Percentiles rank a stretch among this genome's conserved stretches.
These are phyloP conservation scores for Amphipyra tragopoginis DNA, from an alignment of 2,888 invertebrate genomes.

Conservation along the genomic window DNA sequence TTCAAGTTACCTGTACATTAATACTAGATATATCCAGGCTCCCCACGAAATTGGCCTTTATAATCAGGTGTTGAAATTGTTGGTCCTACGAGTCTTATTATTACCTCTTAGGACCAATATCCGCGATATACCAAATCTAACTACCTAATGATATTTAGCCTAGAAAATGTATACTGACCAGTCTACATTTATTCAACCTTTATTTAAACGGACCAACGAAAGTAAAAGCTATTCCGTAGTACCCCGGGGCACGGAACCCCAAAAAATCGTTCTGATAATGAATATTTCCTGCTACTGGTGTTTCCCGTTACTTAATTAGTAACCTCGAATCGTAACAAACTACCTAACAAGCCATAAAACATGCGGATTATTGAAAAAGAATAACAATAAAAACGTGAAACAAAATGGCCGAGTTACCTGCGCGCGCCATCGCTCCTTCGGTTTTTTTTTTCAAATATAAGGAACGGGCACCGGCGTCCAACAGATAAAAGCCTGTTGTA, in stretches of 20 bases:
- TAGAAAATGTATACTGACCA: neutral
- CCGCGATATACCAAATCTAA: neutral
- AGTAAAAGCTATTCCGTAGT: slow-evolving; percentile 30
- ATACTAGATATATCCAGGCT: too few species aligned
- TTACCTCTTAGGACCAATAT: neutral
- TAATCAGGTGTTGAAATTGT: too few species aligned
- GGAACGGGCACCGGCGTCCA: slow-evolving; percentile 72
- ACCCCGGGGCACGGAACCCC: slow-evolving; percentile 35
- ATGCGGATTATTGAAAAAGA: slow-evolving; percentile 86
- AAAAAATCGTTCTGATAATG: slow-evolving; percentile 57
- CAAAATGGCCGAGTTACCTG: slow-evolving; percentile 86
- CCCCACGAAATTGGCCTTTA: too few species aligned
- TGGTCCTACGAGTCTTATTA: too few species aligned
- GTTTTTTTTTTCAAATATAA: slow-evolving; percentile 66
- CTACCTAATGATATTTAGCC: neutral
- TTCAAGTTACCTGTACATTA: too few species aligned
- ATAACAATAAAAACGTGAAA: slow-evolving; percentile 77
- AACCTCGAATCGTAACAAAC: slow-evolving; percentile 78
- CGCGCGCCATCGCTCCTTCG: slow-evolving; percentile 75
- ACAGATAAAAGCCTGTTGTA: slow-evolving; percentile 84
- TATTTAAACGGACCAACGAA: slow-evolving; percentile 24
- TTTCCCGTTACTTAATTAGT: slow-evolving; percentile 80
- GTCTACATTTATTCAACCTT: slow-evolving; percentile 11
- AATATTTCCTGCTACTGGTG: slow-evolving; percentile 78
- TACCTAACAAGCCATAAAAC: slow-evolving; percentile 85